Evolutionary conservation across 2,113 vertebrate species (phyloP).

Genomic region (Entelurus aequoreus): DNA sequence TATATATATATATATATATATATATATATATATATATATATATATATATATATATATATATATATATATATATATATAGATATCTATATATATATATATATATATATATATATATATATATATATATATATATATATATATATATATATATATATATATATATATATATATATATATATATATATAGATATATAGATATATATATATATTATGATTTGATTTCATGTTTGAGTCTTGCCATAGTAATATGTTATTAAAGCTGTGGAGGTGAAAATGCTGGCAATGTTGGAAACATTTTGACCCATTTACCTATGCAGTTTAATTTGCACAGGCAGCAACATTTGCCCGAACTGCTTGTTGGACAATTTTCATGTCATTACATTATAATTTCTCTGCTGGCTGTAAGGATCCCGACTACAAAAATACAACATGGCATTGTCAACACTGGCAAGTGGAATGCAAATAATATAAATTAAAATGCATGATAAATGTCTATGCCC

Average conservation of each 20-base stretch:
- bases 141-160: no score
- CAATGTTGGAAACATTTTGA: conserved; percentile 42
- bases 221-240: not conserved
- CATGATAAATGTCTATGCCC: no score
- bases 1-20: no score
- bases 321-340: conserved; percentile 50
- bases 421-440: conserved; percentile 44
- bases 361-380: conserved; percentile 32
- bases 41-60: no score
- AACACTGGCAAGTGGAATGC: conserved; percentile 35
- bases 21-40: no score
- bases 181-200: no score
- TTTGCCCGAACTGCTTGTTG: conserved; percentile 45
- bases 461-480: conserved; percentile 25
- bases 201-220: no score
- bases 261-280: conserved; percentile 18
- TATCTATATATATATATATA: no score
- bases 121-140: no score
- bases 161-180: no score
- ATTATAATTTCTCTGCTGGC: conserved; percentile 32
- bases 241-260: conserved; percentile 18
- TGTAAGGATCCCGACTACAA: conserved; percentile 49
- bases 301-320: conserved; percentile 49
- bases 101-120: no score
- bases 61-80: no score